Base-by-base conservation (phyloP, 2,113 vertebrate species). In the Rynchops niger region DNA sequence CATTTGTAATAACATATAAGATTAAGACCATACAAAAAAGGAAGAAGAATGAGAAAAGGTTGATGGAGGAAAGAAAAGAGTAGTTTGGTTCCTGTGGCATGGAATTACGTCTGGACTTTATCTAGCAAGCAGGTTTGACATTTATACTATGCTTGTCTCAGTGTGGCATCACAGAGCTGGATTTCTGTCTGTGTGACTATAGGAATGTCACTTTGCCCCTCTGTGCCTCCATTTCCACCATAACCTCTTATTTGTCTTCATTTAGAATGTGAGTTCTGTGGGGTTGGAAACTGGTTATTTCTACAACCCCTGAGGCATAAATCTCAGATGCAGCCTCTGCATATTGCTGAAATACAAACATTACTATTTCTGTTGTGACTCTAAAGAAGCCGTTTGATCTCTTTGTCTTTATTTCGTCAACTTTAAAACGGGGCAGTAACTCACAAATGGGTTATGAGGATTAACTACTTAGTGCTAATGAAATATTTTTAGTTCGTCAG, bases 41-140 rank as follows among this genome's bases (percentile, higher is more conserved):
- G 63, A 86, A 92, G 47, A 80, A 83, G 34, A 77, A 69, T 47
- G 56, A 77, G 67, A 58, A 95, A 72, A 83, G 42, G 53, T 82
- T 72, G 73, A 36, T 85, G 65, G 8, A 42, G n/a, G 38, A 23
- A 62, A 67, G 81, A 81, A 88, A 42, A 86, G 77, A 38, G 34
- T 86, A 27, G 25, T 63, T 81, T 84, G 42, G 21, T 83, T 95
- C 56, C 52, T 89, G n/a, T 91, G 86, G 55, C 69, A 50, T 74
- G 52, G 52, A 73, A 59, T 69, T 69, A n/a, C 20, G 82, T 82
- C 86, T 95, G 94, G 81, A 63, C n/a, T 96, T 78, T 47, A 73
- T 94, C 91, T 92, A 74, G 29, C 55, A 74, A 86, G 69, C 50
- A 91, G 88, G 73, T 94, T 93, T 92, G 88, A 93, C 77, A 61